phyloP scores from a whole-genome alignment of 2,888 invertebrate species.

The Drosophila kanekoi region DNA sequence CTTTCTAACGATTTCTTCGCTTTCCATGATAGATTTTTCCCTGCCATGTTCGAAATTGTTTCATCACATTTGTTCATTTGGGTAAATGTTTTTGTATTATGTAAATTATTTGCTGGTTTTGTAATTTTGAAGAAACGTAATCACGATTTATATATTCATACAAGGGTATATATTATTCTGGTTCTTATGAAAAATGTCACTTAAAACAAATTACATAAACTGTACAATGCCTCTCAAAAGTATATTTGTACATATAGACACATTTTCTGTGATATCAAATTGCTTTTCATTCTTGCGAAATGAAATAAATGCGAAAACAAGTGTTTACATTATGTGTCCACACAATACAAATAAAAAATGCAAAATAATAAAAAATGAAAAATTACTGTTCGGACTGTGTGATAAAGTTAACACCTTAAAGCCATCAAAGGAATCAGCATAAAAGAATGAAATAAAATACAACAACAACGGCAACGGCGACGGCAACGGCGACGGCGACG shows the following conservation, averaged over 20 bases:
- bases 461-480: slow-evolving; percentile 21
- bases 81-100: too few species aligned
- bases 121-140: too few species aligned
- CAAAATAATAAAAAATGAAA: slow-evolving; percentile 10
- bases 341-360: slow-evolving; percentile 43
- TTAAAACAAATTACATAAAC: slow-evolving; percentile 64
- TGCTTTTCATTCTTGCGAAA: slow-evolving; percentile 60
- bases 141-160: too few species aligned
- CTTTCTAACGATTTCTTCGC: too few species aligned
- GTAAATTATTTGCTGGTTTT: too few species aligned
- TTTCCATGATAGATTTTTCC: too few species aligned
- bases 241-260: slow-evolving; percentile 13
- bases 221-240: slow-evolving; percentile 28
- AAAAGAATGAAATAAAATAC: slow-evolving; percentile 26
- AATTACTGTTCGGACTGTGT: slow-evolving; percentile 22
- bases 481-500: too few species aligned
- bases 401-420: slow-evolving; percentile 81
- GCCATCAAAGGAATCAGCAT: slow-evolving; percentile 64
- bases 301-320: slow-evolving; percentile 53
- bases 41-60: too few species aligned
- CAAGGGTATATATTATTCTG: slow-evolving; percentile 1
- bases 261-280: slow-evolving; percentile 61
- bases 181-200: slow-evolving; percentile 40
- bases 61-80: too few species aligned
- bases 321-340: slow-evolving; percentile 64